Percentiles rank a stretch among this genome's conserved stretches.
Evolutionary conservation across 92 coral and sea anemone species (phyloP).

Genomic region (Meandrina meandrites): DNA sequence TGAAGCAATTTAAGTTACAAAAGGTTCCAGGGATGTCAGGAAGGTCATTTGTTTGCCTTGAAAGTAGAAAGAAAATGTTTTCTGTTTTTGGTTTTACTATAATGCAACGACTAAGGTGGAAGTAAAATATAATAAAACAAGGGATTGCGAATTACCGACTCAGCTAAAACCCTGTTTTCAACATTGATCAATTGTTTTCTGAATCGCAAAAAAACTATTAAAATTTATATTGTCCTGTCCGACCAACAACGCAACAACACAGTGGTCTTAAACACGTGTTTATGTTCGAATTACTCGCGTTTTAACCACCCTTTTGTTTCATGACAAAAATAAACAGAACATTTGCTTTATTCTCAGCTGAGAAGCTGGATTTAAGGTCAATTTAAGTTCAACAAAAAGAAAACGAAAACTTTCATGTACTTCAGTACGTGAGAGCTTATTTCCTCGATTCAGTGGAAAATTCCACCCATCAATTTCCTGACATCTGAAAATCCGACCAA

Average conservation of each 20-base stretch:
- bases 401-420: conserved; percentile 17
- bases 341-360: background rate
- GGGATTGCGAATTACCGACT: background rate
- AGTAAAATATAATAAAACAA: background rate
- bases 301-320: background rate
- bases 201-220: background rate
- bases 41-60: too few species aligned
- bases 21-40: too few species aligned
- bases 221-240: background rate
- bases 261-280: background rate
- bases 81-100: too few species aligned
- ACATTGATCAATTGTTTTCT: background rate
- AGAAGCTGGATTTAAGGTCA: background rate
- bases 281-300: background rate
- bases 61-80: too few species aligned
- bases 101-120: background rate
- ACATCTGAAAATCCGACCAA: background rate
- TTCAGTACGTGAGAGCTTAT: background rate
- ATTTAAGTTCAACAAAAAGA: background rate
- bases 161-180: background rate
- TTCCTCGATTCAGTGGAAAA: background rate
- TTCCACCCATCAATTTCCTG: conserved; percentile 1
- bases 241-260: background rate
- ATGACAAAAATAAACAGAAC: background rate
- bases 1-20: too few species aligned